These are phyloP conservation scores for Anagyrus pseudococci DNA, from an alignment of 2,888 invertebrate species.

Conservation along the genomic window DNA sequence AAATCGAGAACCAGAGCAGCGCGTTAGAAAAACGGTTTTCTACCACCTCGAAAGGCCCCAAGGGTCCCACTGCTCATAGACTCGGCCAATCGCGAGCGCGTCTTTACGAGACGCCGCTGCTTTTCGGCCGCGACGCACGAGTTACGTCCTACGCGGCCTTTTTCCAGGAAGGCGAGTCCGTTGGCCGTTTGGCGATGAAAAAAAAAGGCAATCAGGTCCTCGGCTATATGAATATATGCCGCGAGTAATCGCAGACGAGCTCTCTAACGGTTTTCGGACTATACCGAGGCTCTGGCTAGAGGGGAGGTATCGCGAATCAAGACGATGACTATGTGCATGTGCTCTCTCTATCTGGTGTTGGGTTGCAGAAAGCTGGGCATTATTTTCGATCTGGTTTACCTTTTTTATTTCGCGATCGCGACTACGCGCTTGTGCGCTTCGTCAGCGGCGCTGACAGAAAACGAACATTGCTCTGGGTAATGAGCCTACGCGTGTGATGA, in stretches of 20 bases:
- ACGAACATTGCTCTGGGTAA: background rate
- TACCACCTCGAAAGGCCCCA: background rate
- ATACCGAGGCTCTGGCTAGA: too few species aligned
- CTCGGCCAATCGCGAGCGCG: constrained; percentile 21
- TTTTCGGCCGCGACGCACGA: constrained; percentile 27
- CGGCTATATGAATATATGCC: too few species aligned
- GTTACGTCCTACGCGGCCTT: constrained; percentile 12
- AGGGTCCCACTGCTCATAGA: constrained; percentile 22
- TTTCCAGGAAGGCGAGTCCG: constrained; percentile 14
- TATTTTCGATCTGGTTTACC: background rate
- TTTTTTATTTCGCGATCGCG: too few species aligned
- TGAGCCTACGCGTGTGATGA: too few species aligned
- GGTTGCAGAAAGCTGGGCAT: background rate
- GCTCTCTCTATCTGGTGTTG: too few species aligned
- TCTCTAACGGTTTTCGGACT: too few species aligned
- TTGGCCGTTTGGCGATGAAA: background rate
- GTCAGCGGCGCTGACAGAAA: background rate
- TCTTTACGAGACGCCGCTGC: background rate
- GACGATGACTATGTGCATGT: background rate
- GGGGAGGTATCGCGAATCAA: background rate
- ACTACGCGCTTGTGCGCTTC: background rate
- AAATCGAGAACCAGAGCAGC: constrained; percentile 27
- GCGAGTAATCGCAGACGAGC: too few species aligned
- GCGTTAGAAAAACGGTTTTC: constrained; percentile 28
- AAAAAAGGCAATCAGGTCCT: background rate